These are phyloP conservation scores for Napeogenes sylphis DNA, from an alignment of 2,888 invertebrate genomes.

Conservation along the genomic window DNA sequence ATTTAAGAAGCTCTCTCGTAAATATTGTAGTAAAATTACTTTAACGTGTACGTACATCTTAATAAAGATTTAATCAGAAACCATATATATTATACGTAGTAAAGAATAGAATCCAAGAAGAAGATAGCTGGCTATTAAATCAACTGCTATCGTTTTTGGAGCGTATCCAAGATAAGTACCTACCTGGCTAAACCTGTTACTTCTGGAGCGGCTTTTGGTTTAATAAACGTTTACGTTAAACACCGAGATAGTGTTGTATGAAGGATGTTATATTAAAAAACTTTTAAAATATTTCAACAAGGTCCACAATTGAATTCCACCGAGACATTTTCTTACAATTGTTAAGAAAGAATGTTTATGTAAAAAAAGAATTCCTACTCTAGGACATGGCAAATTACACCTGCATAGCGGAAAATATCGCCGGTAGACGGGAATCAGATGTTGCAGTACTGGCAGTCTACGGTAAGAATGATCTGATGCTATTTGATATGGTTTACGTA, in stretches of 20 bases:
- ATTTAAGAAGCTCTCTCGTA: too few relatives aligned
- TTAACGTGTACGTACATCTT: too few relatives aligned
- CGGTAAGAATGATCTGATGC: slow-evolving; percentile 79
- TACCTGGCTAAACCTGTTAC: slow-evolving; percentile 17
- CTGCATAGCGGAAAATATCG: slow-evolving; percentile 95
- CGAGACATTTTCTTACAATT: too few relatives aligned
- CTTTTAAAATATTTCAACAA: background rate
- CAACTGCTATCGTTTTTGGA: slow-evolving; percentile 22
- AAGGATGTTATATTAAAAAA: slow-evolving; percentile 1
- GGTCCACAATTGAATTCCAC: too few relatives aligned
- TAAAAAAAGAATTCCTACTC: slow-evolving; percentile 12
- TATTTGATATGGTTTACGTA: too few relatives aligned
- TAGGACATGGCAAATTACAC: slow-evolving; percentile 96
- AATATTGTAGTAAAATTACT: too few relatives aligned
- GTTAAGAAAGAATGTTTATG: too few relatives aligned
- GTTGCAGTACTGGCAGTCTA: slow-evolving; percentile 92
- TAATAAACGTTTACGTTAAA: slow-evolving; percentile 1
- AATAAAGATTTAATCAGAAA: background rate
- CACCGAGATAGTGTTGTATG: background rate
- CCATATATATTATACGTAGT: background rate
- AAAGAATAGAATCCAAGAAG: background rate
- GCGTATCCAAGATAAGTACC: slow-evolving; percentile 12
- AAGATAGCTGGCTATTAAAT: slow-evolving; percentile 11
- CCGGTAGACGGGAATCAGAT: slow-evolving; percentile 88
- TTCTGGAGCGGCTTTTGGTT: slow-evolving; percentile 21